phyloP scores from a whole-genome alignment of 2,888 invertebrate species.

The Hybos culiciformis region DNA sequence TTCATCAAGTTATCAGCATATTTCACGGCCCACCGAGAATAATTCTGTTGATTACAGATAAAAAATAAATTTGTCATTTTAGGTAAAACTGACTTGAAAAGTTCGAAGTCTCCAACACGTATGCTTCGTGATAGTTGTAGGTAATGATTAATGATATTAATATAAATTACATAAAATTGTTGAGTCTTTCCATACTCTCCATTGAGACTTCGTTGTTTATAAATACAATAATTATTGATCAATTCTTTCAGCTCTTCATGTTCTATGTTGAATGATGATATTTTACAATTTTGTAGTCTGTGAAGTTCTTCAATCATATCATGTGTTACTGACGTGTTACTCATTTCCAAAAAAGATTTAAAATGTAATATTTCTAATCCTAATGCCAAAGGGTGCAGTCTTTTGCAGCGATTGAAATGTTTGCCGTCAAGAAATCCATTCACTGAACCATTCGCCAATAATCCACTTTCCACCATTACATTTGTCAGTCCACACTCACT shows the following conservation, averaged over 20 bases:
- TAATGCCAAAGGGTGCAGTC: not conserved
- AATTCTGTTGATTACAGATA: slow-evolving; percentile 6
- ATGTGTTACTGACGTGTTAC: not conserved
- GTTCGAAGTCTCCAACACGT: slow-evolving; percentile 13
- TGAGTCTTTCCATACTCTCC: not conserved
- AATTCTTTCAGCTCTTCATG: too few species aligned
- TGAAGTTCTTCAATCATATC: not conserved
- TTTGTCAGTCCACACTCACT: slow-evolving; percentile 9
- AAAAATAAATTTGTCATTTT: slow-evolving; percentile 8
- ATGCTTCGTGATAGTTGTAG: slow-evolving; percentile 3
- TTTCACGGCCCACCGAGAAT: slow-evolving; percentile 22
- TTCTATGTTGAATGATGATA: not conserved
- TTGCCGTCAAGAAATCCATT: not conserved
- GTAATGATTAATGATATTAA: slow-evolving; percentile 9
- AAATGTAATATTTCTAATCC: slow-evolving; percentile 6
- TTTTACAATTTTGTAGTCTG: not conserved
- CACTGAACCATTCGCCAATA: slow-evolving; percentile 3
- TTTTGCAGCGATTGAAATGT: too few species aligned
- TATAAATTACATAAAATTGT: slow-evolving; percentile 8
- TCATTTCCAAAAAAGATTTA: not conserved
- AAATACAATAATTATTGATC: too few species aligned
- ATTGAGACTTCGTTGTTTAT: not conserved
- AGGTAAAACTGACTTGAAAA: slow-evolving; percentile 15
- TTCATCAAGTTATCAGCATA: slow-evolving; percentile 15
- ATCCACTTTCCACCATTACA: too few species aligned